phyloP scores from a whole-genome alignment of 2,888 invertebrate genomes.

The Parnassius mnemosyne region DNA sequence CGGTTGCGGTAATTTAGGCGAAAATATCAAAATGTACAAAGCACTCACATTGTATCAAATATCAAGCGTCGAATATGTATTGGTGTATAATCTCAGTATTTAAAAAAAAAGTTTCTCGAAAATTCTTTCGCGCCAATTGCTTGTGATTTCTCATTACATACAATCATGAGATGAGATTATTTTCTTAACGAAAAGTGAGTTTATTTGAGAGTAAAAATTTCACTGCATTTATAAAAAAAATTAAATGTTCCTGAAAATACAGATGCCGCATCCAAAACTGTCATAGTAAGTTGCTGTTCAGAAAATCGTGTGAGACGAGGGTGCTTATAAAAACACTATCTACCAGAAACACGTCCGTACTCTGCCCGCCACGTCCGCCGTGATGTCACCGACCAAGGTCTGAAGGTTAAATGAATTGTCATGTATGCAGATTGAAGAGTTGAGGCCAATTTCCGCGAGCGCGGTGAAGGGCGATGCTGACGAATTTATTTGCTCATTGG shows the following conservation, averaged over 20 bases:
- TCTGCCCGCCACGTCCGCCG: slow-evolving; percentile 23
- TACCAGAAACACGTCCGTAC: slow-evolving; percentile 28
- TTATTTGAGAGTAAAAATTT: too few relatives aligned
- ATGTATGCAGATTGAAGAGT: slow-evolving; percentile 38
- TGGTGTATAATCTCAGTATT: too few relatives aligned
- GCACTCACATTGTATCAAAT: slow-evolving; percentile 2
- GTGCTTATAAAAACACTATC: slow-evolving; percentile 39
- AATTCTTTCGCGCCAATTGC: too few relatives aligned
- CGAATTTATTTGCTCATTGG: slow-evolving; percentile 32
- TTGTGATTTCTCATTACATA: too few relatives aligned
- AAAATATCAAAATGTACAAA: slow-evolving; percentile 26
- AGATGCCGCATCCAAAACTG: slow-evolving; percentile 30
- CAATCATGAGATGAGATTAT: too few relatives aligned
- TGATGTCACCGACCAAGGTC: slow-evolving; percentile 50
- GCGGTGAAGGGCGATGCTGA: slow-evolving; percentile 33
- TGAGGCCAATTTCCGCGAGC: slow-evolving; percentile 33
- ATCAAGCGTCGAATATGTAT: neutral
- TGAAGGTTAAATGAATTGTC: slow-evolving; percentile 60
- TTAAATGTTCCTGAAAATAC: too few relatives aligned
- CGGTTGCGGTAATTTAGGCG: slow-evolving; percentile 27
- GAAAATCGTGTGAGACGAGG: slow-evolving; percentile 30
- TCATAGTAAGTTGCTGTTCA: slow-evolving; percentile 7
- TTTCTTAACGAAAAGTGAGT: too few relatives aligned
- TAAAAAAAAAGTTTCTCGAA: too few relatives aligned
- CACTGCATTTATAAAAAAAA: too few relatives aligned